Base-by-base conservation (phyloP, 1,140 invertebrate species). In the Coptotermes formosanus region DNA sequence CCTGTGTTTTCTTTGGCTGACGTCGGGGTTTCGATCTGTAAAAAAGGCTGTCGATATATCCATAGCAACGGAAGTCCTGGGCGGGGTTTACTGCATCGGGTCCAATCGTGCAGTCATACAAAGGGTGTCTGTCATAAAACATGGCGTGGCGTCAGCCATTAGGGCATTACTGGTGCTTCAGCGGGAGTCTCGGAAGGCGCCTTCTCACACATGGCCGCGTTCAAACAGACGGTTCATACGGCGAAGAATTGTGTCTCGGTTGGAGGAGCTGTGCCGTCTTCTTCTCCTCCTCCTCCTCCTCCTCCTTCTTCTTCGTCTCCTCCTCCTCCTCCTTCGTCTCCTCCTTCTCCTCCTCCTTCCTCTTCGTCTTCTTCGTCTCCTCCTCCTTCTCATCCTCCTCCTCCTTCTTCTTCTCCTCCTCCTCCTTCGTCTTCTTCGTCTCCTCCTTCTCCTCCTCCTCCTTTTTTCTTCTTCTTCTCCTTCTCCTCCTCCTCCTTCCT, bases 91-190 rank as follows among this genome's bases (percentile, higher is more conserved):
- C 64, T 75, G n/a, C 25, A 75, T 75, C 25, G 3, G n/a, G 30
- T 75, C 64, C 64, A 75, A 75, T 75, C 64, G 64, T 75, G 64
- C 64, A 75, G n/a, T n/a, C 25, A 30, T 75, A 75, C 64, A 75
- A 75, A 30, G 64, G 64, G n/a, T 55, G 9, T 30, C 25, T 75
- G n/a, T 30, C 64, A 3, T 75, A 30, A 75, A 25, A n/a, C 64
- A 75, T 75, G 64, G 64, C 64, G 64, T 75, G 7, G 2, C 30
- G 64, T 75, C 64, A 30, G 64, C 64, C 64, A 75, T 75, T n/a
- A 8, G n/a, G 64, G 64, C 64, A 75, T 64, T 64, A 23, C 59
- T 64, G 9, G 9, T 64, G 59, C 25, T n/a, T 6, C 19, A 64
- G 19, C 14, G 30, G 25, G 30, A 30, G n/a, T 75, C n/a, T n/a